These are phyloP conservation scores for Parascotia fuliginaria DNA, from an alignment of 2,888 invertebrate species.

Conservation along the genomic window DNA sequence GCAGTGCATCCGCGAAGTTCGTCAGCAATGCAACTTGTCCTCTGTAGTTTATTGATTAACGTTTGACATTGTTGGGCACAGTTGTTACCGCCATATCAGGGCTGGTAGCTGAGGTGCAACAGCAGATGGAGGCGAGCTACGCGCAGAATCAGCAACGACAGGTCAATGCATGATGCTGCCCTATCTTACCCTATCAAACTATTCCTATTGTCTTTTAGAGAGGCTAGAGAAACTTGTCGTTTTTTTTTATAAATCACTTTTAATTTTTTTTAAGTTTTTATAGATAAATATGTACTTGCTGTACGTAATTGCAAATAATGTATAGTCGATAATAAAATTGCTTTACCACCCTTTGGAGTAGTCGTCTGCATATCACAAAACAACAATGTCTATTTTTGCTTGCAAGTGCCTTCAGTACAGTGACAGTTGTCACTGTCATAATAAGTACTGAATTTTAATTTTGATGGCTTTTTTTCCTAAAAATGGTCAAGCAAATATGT, in stretches of 20 bases:
- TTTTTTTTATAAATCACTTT: background rate
- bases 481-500: too few species aligned
- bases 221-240: background rate
- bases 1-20: conserved; percentile 1
- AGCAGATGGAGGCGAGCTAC: conserved; percentile 88
- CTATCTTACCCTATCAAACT: conserved; percentile 4
- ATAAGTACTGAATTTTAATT: too few species aligned
- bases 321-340: too few species aligned
- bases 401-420: too few species aligned
- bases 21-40: conserved; percentile 3
- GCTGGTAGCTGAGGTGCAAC: conserved; percentile 92
- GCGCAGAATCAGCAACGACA: conserved; percentile 80
- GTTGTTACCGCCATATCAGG: conserved; percentile 93
- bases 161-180: conserved; percentile 77
- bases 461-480: too few species aligned
- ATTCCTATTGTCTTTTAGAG: background rate
- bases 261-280: too few species aligned
- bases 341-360: too few species aligned
- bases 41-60: conserved; percentile 38
- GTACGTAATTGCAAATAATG: too few species aligned
- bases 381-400: too few species aligned
- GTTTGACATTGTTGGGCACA: conserved; percentile 72
- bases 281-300: too few species aligned
- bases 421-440: too few species aligned
- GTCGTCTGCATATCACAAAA: too few species aligned